Conservation (phyloP, 2,888 invertebrate genomes). For the Margaritifera margaritifera region DNA sequence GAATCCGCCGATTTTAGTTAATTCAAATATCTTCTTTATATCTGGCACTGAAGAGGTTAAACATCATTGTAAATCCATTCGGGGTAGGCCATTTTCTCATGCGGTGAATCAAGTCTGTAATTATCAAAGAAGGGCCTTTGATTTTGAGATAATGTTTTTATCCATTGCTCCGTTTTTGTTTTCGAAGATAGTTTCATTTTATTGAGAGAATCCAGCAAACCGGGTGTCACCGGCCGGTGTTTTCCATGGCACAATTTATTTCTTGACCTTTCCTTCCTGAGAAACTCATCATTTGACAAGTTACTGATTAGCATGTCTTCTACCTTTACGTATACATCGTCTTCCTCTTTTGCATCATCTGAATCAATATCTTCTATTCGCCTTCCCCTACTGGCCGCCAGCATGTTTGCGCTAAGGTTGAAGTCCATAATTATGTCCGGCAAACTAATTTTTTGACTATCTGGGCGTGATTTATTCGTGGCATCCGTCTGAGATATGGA, state of each 20-base stretch:
- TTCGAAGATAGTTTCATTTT: conserved; percentile 35
- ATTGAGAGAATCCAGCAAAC: conserved; percentile 42
- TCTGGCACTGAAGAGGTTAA: too few relatives aligned
- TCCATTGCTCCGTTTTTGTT: conserved; percentile 45
- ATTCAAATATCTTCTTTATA: too few relatives aligned
- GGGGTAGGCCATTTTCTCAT: conserved; percentile 15
- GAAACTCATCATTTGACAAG: conserved; percentile 28
- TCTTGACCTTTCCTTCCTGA: conserved; percentile 17
- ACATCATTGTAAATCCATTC: conserved; percentile 36
- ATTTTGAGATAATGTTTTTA: conserved; percentile 22
- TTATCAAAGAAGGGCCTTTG: conserved; percentile 20
- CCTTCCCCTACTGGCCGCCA: not conserved
- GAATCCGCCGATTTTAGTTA: too few relatives aligned
- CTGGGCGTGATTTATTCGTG: not conserved
- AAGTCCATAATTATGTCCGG: conserved; percentile 46
- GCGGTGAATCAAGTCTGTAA: conserved; percentile 24
- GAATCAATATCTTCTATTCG: conserved; percentile 1
- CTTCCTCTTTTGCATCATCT: conserved; percentile 10
- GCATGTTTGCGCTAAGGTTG: conserved; percentile 25
- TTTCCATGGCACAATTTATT: conserved; percentile 24
- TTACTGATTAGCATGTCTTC: too few relatives aligned
- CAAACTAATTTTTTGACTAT: conserved; percentile 32
- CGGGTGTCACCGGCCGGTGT: conserved; percentile 45
- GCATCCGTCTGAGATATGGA: too few relatives aligned
- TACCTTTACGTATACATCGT: conserved; percentile 12